These are phyloP conservation scores for Aphrocallistes beatrix DNA, from an alignment of 37 sponge, comb jelly and placozoan genomes.

Conservation along the genomic window DNA sequence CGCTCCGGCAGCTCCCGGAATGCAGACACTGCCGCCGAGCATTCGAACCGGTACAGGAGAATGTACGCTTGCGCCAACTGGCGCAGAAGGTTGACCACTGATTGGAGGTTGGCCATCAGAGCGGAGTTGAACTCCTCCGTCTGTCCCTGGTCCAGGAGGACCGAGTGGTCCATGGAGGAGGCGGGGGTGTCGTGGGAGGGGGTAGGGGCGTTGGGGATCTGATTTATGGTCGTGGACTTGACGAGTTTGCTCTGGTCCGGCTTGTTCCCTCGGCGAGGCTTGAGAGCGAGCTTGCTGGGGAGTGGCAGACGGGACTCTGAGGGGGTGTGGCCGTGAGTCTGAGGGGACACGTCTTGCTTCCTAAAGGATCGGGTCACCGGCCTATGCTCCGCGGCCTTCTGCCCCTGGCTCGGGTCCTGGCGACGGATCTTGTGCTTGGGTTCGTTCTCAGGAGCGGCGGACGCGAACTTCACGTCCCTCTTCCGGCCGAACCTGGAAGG, in stretches of 20 bases:
- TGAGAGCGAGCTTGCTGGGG: not conserved
- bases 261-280: not conserved
- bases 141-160: not conserved
- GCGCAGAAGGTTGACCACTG: conserved; percentile 48
- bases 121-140: conserved; percentile 13
- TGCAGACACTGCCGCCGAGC: conserved; percentile 30
- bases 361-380: not conserved
- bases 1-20: conserved; percentile 53
- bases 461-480: not conserved
- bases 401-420: not conserved
- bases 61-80: conserved; percentile 55
- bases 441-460: not conserved
- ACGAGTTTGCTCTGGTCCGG: not conserved
- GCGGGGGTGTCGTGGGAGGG: not conserved
- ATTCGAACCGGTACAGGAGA: conserved; percentile 43
- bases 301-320: not conserved
- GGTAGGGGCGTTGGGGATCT: not conserved
- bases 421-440: not conserved
- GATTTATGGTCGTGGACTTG: not conserved
- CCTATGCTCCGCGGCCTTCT: not conserved
- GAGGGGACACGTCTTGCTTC: not conserved
- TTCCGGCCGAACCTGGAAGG: not conserved
- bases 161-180: not conserved
- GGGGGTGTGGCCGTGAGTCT: not conserved
- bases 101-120: not conserved